Percentiles rank a stretch among this genome's conserved stretches.
phyloP scores from a whole-genome alignment of 2,888 invertebrate genomes.

The Dione juno region DNA sequence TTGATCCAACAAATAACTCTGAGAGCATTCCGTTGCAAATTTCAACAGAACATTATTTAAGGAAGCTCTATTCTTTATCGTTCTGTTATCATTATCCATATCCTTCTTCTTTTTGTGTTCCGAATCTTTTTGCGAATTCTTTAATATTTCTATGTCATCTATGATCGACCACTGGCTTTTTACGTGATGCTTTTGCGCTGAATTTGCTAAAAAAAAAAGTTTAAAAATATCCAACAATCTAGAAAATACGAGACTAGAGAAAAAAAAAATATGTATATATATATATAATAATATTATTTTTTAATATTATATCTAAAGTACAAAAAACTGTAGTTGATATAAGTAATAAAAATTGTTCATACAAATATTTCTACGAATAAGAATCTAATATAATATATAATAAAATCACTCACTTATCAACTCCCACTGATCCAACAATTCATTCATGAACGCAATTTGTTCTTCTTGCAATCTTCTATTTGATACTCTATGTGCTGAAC shows the following conservation, averaged over 20 bases:
- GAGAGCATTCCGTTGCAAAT: slow-evolving; percentile 76
- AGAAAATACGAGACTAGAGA: background rate
- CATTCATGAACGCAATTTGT: slow-evolving; percentile 72
- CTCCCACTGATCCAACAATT: slow-evolving; percentile 76
- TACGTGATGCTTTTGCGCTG: slow-evolving; percentile 64
- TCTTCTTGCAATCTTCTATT: slow-evolving; percentile 61
- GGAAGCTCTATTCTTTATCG: slow-evolving; percentile 62
- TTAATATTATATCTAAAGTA: too few species aligned
- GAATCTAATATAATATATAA: too few species aligned
- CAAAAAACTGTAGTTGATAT: too few species aligned
- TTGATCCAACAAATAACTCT: slow-evolving; percentile 77
- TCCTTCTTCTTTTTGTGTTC: slow-evolving; percentile 43
- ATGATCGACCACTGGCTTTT: slow-evolving; percentile 69
- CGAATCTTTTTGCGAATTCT: slow-evolving; percentile 49
- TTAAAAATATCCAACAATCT: too few species aligned
- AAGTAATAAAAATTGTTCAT: too few species aligned
- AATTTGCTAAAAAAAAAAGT: slow-evolving; percentile 56
- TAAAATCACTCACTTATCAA: slow-evolving; percentile 76
- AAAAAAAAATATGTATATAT: background rate
- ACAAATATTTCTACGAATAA: too few species aligned
- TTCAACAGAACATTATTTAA: slow-evolving; percentile 69
- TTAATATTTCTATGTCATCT: slow-evolving; percentile 59
- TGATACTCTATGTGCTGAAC: slow-evolving; percentile 49
- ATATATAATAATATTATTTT: too few species aligned
- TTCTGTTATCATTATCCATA: slow-evolving; percentile 54